phyloP scores from a whole-genome alignment of 2,797 vertebrate species.

The Coregonus sp. region DNA sequence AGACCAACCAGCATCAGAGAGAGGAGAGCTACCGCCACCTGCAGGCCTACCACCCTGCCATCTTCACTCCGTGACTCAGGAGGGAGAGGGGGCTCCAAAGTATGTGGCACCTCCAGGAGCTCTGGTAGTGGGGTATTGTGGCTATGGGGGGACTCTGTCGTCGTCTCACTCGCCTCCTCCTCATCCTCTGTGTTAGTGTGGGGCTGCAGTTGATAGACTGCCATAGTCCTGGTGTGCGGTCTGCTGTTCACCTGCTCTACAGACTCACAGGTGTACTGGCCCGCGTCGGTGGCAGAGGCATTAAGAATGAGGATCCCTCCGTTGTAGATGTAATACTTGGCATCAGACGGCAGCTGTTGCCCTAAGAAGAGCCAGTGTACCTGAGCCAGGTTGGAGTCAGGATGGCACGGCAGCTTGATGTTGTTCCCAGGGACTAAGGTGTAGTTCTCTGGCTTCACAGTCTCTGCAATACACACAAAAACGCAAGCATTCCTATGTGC shows the following conservation, averaged over 20 bases:
- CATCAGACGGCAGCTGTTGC: conserved; percentile 55
- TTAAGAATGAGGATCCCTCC: conserved; percentile 70
- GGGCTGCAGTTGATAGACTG: conserved; percentile 59
- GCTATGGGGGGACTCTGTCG: conserved; percentile 31
- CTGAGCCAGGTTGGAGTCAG: conserved; percentile 73
- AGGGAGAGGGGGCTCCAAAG: background rate
- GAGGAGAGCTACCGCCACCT: conserved; percentile 64
- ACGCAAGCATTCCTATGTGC: background rate
- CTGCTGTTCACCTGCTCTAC: conserved; percentile 63
- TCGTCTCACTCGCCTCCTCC: conserved; percentile 11
- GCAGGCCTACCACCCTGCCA: conserved; percentile 44
- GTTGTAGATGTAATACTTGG: conserved; percentile 68
- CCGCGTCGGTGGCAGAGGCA: conserved; percentile 43
- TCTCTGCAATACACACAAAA: conserved; percentile 52
- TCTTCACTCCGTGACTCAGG: conserved; percentile 29
- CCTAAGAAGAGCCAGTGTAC: conserved; percentile 68
- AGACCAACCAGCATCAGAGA: conserved; percentile 62
- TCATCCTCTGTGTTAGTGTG: background rate
- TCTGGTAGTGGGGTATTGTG: background rate
- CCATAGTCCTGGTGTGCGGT: conserved; percentile 55
- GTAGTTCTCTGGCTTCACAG: conserved; percentile 43
- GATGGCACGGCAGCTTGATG: conserved; percentile 64
- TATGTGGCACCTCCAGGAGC: rapidly evolving
- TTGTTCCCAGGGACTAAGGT: conserved; percentile 67
- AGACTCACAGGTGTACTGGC: conserved; percentile 69